Evolutionary conservation across 2,797 vertebrate genomes (phyloP).

Genomic region (Darevskia nairensis): DNA sequence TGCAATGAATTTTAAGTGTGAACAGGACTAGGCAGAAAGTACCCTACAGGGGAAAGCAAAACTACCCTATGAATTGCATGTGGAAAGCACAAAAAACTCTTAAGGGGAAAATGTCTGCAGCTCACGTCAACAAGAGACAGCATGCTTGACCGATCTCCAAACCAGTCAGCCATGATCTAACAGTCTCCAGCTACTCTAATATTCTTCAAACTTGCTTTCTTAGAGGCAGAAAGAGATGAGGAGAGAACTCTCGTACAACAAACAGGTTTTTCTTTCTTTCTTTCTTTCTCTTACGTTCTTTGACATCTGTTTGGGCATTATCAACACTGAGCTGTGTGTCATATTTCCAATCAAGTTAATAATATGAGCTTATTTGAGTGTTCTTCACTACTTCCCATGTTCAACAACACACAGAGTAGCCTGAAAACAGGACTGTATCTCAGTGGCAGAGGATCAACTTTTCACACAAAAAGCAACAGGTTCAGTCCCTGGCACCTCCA

Average conservation of each 20-base stretch:
- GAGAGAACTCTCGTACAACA: background rate
- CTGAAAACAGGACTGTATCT: background rate
- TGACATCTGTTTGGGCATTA: background rate
- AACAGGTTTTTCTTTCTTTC: background rate
- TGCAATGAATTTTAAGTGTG: background rate
- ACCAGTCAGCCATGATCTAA: constrained; percentile 18
- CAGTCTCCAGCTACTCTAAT: background rate
- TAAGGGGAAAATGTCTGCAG: constrained; percentile 14
- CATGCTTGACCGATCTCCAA: background rate
- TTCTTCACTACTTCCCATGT: too few species aligned
- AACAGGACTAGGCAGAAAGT: background rate
- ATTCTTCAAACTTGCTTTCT: constrained; percentile 9
- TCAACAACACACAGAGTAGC: background rate
- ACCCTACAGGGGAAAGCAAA: constrained; percentile 14
- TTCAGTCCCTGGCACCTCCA: too few species aligned
- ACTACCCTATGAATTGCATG: background rate
- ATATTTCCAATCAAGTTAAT: background rate
- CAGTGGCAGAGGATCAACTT: too few species aligned
- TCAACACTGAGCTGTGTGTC: background rate
- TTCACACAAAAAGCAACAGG: too few species aligned
- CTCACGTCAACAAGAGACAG: background rate
- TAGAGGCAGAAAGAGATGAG: constrained; percentile 12
- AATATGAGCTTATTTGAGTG: too few species aligned
- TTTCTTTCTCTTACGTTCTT: background rate
- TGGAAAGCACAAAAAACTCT: constrained; percentile 44